Conservation (phyloP, 1,140 invertebrate genomes). For the Drosophila mojavensis region DNA sequence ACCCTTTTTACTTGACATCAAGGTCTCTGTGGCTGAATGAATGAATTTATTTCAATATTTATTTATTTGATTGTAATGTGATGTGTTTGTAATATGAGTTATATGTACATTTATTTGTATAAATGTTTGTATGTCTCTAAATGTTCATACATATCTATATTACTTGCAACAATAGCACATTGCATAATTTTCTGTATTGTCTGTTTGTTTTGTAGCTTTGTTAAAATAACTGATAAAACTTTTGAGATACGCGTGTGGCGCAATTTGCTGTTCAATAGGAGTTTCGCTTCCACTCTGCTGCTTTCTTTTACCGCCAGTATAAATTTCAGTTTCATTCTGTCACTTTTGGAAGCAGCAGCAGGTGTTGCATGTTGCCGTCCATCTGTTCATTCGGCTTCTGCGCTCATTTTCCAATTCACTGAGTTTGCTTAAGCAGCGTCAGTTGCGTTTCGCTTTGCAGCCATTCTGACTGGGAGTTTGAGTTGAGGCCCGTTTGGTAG, state of each 20-base stretch:
- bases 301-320: slow-evolving; percentile 3
- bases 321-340: slow-evolving; percentile 59
- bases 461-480: slow-evolving; percentile 7
- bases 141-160: no score
- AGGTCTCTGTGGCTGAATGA: slow-evolving; percentile 46
- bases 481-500: background rate
- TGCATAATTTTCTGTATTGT: slow-evolving; percentile 55
- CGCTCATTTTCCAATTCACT: slow-evolving; percentile 65
- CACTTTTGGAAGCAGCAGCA: slow-evolving; percentile 61
- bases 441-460: slow-evolving; percentile 13
- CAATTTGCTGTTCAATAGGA: background rate
- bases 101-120: slow-evolving; percentile 17
- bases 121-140: background rate
- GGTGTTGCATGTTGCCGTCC: slow-evolving; percentile 49
- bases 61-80: slow-evolving; percentile 13
- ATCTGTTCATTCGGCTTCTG: slow-evolving; percentile 13
- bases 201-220: slow-evolving; percentile 38
- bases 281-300: background rate
- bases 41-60: slow-evolving; percentile 57
- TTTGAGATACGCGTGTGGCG: slow-evolving; percentile 1
- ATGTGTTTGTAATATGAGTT: slow-evolving; percentile 25
- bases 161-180: slow-evolving; percentile 48
- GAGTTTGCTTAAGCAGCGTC: slow-evolving; percentile 26
- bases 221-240: slow-evolving; percentile 9
- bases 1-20: slow-evolving; percentile 40